Evolutionary conservation across 2,888 invertebrate genomes (phyloP), one percentile per base, ranked within the genome.

Genomic region (Tortrix viridana): DNA sequence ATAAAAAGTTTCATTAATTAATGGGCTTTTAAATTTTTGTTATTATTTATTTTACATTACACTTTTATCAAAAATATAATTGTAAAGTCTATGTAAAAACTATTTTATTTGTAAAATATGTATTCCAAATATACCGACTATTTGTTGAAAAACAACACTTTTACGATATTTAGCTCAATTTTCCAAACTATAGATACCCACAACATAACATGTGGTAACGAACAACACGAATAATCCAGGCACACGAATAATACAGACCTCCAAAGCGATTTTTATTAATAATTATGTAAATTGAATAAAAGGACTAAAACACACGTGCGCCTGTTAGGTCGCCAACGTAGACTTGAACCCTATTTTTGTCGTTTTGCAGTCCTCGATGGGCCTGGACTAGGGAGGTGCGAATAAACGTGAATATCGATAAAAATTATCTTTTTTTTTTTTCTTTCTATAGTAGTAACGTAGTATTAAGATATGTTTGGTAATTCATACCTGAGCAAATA

Each of bases 211-310:
- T n/a, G n/a, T n/a, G 12, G 18, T 18, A 26, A 22, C 14, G 50
- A 46, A 61, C 43, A 47, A 54, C 53, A 47, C 18, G 23, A 37
- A 46, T 53, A 12, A n/a, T 26, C 12, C 38, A 47, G 26, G 37
- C 19, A 2, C 22, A n/a, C 38, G 3, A 43, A n/a, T 23, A 46
- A 32, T 46, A 22, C 43, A 53, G 37, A 53, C 67, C 60, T 67
- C 69, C 67, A 66, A 72, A 64, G 71, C 71, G 66, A 69, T 68
- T 47, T 71, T 76, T 76, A 75, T 78, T 81, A 26, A 26, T 26
- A 26, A 80, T 79, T 76, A 83, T 79, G 76, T 69, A 80, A 80
- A 81, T 79, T 67, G 73, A 73, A 72, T 68, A 69, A 74, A 71
- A 71, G 70, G 70, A 67, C 69, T 74, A 54, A 74, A 76, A 69